phyloP scores from a whole-genome alignment of 2,888 invertebrate species.

The Pandemis cinnamomeana region DNA sequence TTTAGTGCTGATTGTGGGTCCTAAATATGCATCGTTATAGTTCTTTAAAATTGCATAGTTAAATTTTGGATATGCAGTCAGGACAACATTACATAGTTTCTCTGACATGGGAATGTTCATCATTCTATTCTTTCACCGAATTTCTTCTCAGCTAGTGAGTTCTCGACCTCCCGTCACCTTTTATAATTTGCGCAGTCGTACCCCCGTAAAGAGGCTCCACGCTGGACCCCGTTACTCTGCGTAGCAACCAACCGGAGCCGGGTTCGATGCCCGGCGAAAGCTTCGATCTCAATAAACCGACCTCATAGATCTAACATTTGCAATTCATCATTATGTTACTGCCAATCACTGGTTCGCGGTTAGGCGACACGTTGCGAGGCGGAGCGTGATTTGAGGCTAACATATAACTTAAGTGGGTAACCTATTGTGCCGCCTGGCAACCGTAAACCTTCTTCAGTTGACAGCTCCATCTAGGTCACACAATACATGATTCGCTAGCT shows the following conservation, averaged over 20 bases:
- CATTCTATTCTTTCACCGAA: not conserved
- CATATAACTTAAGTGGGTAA: constrained; percentile 39
- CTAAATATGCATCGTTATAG: not conserved
- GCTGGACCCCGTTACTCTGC: constrained; percentile 73
- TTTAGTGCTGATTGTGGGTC: not conserved
- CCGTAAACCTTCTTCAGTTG: constrained; percentile 24
- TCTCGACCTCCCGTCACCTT: constrained; percentile 45
- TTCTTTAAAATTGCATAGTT: too few relatives aligned
- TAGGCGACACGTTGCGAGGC: constrained; percentile 39
- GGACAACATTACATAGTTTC: not conserved
- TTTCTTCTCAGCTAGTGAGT: not conserved
- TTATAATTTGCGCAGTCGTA: constrained; percentile 56
- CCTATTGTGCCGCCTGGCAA: constrained; percentile 35
- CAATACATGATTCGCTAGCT: constrained; percentile 14
- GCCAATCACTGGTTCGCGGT: constrained; percentile 54
- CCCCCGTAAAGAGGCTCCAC: constrained; percentile 59
- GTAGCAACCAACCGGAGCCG: constrained; percentile 66
- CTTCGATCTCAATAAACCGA: constrained; percentile 64
- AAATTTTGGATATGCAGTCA: too few relatives aligned
- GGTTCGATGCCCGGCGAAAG: constrained; percentile 81
- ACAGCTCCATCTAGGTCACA: constrained; percentile 28
- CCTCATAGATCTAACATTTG: constrained; percentile 76
- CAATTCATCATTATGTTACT: constrained; percentile 77
- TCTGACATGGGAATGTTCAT: not conserved
- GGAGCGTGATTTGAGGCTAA: constrained; percentile 25